Conservation (phyloP, 2,888 invertebrate genomes). For the Agrochola lota region DNA sequence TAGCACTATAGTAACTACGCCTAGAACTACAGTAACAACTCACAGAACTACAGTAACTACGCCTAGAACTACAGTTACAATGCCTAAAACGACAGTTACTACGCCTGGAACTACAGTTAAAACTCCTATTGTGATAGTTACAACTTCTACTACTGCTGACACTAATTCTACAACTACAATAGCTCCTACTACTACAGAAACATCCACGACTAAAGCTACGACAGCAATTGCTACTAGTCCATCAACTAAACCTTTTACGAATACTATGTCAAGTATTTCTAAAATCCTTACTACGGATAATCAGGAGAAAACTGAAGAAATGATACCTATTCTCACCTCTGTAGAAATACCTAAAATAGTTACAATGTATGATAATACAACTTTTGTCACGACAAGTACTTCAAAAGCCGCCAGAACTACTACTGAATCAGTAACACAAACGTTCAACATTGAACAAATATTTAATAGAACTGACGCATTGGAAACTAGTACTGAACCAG, state of each 20-base stretch:
- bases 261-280: conserved; percentile 21
- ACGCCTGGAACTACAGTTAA: conserved; percentile 22
- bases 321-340: conserved; percentile 16
- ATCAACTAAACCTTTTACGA: conserved; percentile 20
- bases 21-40: conserved; percentile 9
- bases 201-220: conserved; percentile 6
- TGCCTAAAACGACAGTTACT: not conserved
- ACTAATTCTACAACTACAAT: conserved; percentile 57
- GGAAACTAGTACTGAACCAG: conserved; percentile 41
- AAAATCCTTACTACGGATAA: conserved; percentile 15
- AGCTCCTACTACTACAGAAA: conserved; percentile 25
- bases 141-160: conserved; percentile 42
- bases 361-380: conserved; percentile 36
- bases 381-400: conserved; percentile 55
- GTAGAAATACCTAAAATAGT: conserved; percentile 31
- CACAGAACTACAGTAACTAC: conserved; percentile 11
- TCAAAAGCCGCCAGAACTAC: conserved; percentile 34
- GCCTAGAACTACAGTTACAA: not conserved
- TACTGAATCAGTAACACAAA: conserved; percentile 57
- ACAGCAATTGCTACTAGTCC: conserved; percentile 15
- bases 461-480: conserved; percentile 70
- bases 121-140: conserved; percentile 33
- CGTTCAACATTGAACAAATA: conserved; percentile 57
- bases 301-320: conserved; percentile 27
- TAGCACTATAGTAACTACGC: conserved; percentile 21